These are phyloP conservation scores for Vanacampus margaritifer DNA, from an alignment of 2,113 vertebrate genomes.

Conservation along the genomic window DNA sequence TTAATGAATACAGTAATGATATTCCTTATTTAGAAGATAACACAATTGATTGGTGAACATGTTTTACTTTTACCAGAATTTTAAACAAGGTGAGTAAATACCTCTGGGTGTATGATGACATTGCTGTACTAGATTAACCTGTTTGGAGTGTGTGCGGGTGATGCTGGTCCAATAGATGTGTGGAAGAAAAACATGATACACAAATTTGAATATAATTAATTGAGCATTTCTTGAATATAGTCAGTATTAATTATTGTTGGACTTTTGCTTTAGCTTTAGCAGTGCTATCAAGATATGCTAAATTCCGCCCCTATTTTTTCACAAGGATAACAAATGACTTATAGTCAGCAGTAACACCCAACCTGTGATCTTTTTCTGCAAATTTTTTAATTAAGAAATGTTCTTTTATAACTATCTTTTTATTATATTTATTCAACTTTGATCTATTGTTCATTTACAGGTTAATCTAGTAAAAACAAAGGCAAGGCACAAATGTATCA, in stretches of 20 bases:
- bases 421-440: constrained; percentile 59
- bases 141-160: constrained; percentile 59
- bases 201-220: constrained; percentile 47
- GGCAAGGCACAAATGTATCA: constrained; percentile 56
- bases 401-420: constrained; percentile 72
- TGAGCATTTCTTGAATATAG: constrained; percentile 59
- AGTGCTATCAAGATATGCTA: constrained; percentile 68
- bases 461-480: constrained; percentile 62
- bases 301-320: constrained; percentile 53
- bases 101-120: constrained; percentile 61
- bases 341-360: constrained; percentile 36
- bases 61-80: constrained; percentile 42
- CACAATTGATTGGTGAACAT: constrained; percentile 38
- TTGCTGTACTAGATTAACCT: constrained; percentile 55
- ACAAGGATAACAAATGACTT: constrained; percentile 42
- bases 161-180: constrained; percentile 36
- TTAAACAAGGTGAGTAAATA: constrained; percentile 45
- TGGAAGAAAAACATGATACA: constrained; percentile 25
- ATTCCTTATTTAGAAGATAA: constrained; percentile 51
- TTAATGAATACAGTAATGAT: constrained; percentile 57
- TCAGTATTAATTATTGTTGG: constrained; percentile 67
- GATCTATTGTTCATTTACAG: constrained; percentile 62
- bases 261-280: constrained; percentile 68
- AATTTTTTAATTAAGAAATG: constrained; percentile 49
- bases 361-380: constrained; percentile 54